phyloP scores from a whole-genome alignment of 1,140 invertebrate species.

The Cyrtorhinus lividipennis region DNA sequence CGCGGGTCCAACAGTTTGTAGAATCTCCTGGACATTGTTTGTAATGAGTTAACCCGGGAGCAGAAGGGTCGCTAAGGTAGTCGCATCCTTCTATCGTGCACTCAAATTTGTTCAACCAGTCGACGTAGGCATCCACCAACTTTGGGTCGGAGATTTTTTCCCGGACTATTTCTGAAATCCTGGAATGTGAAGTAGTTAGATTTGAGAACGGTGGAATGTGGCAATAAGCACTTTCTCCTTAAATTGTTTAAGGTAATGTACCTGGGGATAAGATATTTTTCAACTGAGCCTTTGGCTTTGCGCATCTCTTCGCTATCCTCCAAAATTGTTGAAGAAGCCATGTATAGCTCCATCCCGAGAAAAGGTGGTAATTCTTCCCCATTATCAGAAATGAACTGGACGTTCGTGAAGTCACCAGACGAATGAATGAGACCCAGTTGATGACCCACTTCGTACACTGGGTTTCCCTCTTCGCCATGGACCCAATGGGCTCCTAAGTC shows the following conservation, averaged over 20 bases:
- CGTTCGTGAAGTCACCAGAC: conserved; percentile 20
- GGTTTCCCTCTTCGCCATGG: conserved; percentile 60
- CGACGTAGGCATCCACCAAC: conserved; percentile 19
- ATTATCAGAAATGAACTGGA: conserved; percentile 27
- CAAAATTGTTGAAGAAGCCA: not conserved
- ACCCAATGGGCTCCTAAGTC: conserved; percentile 77
- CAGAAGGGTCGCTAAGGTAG: conserved; percentile 43
- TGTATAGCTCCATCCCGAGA: not conserved
- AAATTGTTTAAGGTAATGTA: conserved; percentile 39
- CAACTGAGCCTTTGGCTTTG: conserved; percentile 32
- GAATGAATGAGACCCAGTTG: conserved; percentile 30
- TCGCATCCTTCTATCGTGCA: conserved; percentile 38
- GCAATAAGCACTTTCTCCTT: no score
- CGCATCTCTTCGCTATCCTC: conserved; percentile 27
- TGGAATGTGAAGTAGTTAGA: conserved; percentile 25
- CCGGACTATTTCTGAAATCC: not conserved
- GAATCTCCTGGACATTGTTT: conserved; percentile 27
- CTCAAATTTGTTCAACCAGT: conserved; percentile 29
- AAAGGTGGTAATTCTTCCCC: conserved; percentile 27
- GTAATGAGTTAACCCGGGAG: conserved; percentile 36
- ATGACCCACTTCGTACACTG: conserved; percentile 47
- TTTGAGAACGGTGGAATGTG: conserved; percentile 10
- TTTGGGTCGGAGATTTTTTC: not conserved
- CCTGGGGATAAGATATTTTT: conserved; percentile 33
- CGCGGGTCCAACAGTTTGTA: conserved; percentile 42